Percentiles rank a stretch among this genome's conserved stretches.
phyloP scores from a whole-genome alignment of 2,888 invertebrate species.

The Tigriopus californicus region DNA sequence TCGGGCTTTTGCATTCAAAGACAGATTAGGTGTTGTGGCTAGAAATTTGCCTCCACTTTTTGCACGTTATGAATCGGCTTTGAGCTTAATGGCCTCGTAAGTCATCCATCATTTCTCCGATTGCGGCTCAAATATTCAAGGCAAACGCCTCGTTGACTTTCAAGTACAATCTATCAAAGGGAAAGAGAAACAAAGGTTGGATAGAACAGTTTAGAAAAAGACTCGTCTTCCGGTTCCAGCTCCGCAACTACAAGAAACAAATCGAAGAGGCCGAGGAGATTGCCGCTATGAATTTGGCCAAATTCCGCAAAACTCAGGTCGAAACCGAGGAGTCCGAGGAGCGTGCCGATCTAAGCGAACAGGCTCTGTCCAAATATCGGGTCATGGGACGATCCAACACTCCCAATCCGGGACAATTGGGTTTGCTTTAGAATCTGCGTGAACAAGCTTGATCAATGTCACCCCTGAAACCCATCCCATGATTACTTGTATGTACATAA shows the following conservation, averaged over 20 bases:
- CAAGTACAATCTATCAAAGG: no score
- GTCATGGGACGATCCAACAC: slow-evolving; percentile 39
- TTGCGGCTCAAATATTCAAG: no score
- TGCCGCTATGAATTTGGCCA: slow-evolving; percentile 91
- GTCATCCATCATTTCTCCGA: no score
- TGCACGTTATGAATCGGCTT: no score
- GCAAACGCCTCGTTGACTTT: no score
- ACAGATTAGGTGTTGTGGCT: no score
- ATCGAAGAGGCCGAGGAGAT: slow-evolving; percentile 59
- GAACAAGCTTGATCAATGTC: neutral
- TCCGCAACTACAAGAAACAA: slow-evolving; percentile 38
- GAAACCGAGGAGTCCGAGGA: slow-evolving; percentile 13
- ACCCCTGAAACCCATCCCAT: no score
- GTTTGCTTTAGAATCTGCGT: neutral
- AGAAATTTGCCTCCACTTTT: no score
- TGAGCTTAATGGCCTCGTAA: no score
- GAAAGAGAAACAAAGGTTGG: no score
- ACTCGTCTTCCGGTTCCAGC: slow-evolving; percentile 22
- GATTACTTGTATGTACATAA: no score
- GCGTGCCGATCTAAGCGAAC: slow-evolving; percentile 8
- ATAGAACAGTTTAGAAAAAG: neutral
- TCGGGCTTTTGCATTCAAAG: no score
- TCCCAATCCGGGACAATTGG: neutral
- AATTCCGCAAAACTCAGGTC: slow-evolving; percentile 54
- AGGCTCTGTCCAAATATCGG: slow-evolving; percentile 71